Evolutionary conservation across 92 coral and sea anemone species (phyloP), one percentile per base, ranked within the genome.

Genomic region (Epizoanthus stellaris): DNA sequence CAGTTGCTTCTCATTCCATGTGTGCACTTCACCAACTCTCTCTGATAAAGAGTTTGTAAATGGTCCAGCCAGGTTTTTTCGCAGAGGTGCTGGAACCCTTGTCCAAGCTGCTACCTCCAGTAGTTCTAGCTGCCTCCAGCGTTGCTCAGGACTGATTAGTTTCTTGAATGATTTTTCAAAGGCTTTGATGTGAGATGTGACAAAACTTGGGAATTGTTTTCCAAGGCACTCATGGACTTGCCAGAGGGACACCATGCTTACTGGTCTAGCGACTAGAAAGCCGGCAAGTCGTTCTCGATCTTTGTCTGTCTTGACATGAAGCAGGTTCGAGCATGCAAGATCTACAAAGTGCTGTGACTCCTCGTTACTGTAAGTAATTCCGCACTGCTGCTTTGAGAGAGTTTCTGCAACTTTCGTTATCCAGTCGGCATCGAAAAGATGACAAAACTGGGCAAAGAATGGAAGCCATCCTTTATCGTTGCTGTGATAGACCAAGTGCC

Each of bases 71-170:
- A 91, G 70, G 39, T 66, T 73, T 0, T 79, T 65, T 13, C 77
- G 82, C 9, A 94, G 69, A 4, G n/a, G 47, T 11, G 67, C 60
- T 13, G 98, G 98, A n/a, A 83, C 85, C 13, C 39, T 70, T 16
- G 70, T 6, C 98, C 98, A 94, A 23, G 85, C 87, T 16, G 47
- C 42, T 0, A 75, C 23, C 4, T 89, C 61, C 5, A 91, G 82
- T 21, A 91, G 67, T 12, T 91, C 91, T 30, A 86, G 88, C 45
- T 73, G 82, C 39, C 76, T 62, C 13, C 19, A 14, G 49, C 21
- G 30, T 43, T 15, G 20, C 19, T 36, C 59, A 16, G 63, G 58
- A 14, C 6, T 42, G 52, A 80, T 81, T 59, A 71, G 65, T 6
- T 5, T 73, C 10, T 2, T 6, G 20, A 94, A 89, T 16, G 0